Base-by-base conservation (phyloP, 2,797 vertebrate genomes). In the Brachyalestes nurse region DNA sequence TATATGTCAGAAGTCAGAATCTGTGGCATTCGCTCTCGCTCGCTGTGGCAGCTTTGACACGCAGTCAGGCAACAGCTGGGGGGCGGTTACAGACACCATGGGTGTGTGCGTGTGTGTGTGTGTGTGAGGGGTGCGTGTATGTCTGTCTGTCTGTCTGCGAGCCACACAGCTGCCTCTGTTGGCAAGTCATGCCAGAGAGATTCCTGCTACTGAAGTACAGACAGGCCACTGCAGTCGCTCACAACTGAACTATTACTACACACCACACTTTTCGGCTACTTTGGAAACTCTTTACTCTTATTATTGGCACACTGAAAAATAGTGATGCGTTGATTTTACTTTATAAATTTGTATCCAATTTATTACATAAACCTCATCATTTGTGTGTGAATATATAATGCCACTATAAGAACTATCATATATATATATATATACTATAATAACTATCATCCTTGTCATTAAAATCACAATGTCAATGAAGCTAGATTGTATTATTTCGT, bases 51-150 rank as follows among this genome's bases (percentile, higher is more conserved):
- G 90, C 91, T 92, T 84, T 90, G 91, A 91, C 85, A 92, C 9
- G 87, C 86, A 85, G 90, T 88, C 93, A 91, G 88, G 88, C 87
- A 83, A 91, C 92, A 94, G 91, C 93, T 94, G 93, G 72, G 80
- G 86, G 86, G 53, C 79, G 83, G 90, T 89, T 91, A 87, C 89
- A 93, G 93, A 92, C 87, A 75, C 84, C 83, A 77, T 74, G 77
- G 64, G 85, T 72, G 81, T 81, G 55, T 78, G 72, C 74, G 38
- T 82, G 76, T 74, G 75, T 75, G 76, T 78, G 73, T 76, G 69
- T 67, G 66, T 67, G 75, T 82, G 62, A 34, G 49, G 49, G n/a
- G 49, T 34, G 61, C 23, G 34, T 64, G 61, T 38, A 8, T 71
- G 53, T 78, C 45, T 64, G 57, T 75, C 38, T 75, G 78, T 81